These are phyloP conservation scores for Choreutis nemorana DNA, from an alignment of 2,888 invertebrate species.

Conservation along the genomic window DNA sequence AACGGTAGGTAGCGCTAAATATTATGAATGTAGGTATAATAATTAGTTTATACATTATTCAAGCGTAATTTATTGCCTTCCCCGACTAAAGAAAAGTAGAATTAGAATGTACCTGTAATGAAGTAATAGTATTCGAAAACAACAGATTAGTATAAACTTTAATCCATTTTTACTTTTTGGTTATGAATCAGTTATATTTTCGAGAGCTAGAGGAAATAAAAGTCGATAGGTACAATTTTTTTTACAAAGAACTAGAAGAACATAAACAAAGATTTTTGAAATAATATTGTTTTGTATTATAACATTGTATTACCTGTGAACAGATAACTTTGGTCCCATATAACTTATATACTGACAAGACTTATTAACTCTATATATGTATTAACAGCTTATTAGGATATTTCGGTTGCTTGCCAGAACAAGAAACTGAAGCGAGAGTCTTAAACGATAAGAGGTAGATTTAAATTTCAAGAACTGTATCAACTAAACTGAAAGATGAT, in stretches of 20 bases:
- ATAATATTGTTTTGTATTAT: no score
- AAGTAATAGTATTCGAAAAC: no score
- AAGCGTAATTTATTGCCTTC: constrained; percentile 78
- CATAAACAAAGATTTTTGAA: no score
- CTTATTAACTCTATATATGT: neutral
- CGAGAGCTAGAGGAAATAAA: no score
- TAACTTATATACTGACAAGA: constrained; percentile 11
- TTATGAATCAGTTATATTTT: no score
- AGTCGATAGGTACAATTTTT: no score
- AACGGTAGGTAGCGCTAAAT: constrained; percentile 3
- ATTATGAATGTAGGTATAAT: constrained; percentile 3
- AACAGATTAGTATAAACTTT: no score
- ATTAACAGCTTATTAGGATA: neutral
- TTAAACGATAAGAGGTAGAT: constrained; percentile 62
- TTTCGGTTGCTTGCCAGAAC: neutral
- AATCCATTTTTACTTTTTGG: no score
- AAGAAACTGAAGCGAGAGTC: constrained; percentile 15
- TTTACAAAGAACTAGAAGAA: no score
- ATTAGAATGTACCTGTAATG: constrained; percentile 11
- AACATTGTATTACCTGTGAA: no score
- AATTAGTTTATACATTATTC: constrained; percentile 52
- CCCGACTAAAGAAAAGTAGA: constrained; percentile 52
- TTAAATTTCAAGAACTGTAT: constrained; percentile 53
- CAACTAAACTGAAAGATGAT: constrained; percentile 41
- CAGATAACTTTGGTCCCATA: constrained; percentile 42